Evolutionary conservation across 2,888 invertebrate species (phyloP).

Genomic region (Xestia c-nigrum): DNA sequence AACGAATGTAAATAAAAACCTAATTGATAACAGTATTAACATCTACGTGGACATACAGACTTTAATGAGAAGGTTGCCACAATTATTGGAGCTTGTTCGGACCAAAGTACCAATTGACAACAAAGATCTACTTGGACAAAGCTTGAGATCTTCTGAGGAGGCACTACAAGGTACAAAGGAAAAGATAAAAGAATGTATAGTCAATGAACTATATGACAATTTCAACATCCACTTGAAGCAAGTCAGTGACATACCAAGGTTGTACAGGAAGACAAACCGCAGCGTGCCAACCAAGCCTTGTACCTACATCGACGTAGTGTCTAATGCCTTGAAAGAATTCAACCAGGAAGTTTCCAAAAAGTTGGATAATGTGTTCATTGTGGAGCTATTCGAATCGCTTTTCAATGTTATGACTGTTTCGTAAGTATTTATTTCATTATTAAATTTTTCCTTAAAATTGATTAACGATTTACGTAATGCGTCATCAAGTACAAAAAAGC

Average conservation of each 20-base stretch:
- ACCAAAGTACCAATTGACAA: conserved; percentile 75
- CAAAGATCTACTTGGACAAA: conserved; percentile 76
- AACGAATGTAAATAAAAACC: conserved; percentile 78
- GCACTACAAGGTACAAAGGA: conserved; percentile 74
- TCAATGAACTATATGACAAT: conserved; percentile 82
- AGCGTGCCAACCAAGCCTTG: conserved; percentile 96
- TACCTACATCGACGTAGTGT: conserved; percentile 93
- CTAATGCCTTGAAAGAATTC: conserved; percentile 91
- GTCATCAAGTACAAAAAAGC: not conserved
- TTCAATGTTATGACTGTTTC: conserved; percentile 89
- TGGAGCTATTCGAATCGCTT: conserved; percentile 80
- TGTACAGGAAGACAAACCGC: conserved; percentile 97
- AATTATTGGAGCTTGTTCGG: conserved; percentile 77
- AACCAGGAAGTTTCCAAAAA: conserved; percentile 84
- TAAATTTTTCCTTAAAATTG: conserved; percentile 1
- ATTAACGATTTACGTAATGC: not conserved
- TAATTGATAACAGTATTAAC: conserved; percentile 84
- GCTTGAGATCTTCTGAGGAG: conserved; percentile 78
- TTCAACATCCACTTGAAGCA: conserved; percentile 92
- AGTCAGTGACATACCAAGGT: conserved; percentile 97
- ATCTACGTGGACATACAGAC: conserved; percentile 81
- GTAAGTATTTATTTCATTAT: conserved; percentile 82
- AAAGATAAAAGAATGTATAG: conserved; percentile 83
- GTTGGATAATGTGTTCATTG: conserved; percentile 80
- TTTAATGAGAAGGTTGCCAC: conserved; percentile 78